Conservation (phyloP, 92 coral and sea anemone species). For the Umimayanthus kanabou region DNA sequence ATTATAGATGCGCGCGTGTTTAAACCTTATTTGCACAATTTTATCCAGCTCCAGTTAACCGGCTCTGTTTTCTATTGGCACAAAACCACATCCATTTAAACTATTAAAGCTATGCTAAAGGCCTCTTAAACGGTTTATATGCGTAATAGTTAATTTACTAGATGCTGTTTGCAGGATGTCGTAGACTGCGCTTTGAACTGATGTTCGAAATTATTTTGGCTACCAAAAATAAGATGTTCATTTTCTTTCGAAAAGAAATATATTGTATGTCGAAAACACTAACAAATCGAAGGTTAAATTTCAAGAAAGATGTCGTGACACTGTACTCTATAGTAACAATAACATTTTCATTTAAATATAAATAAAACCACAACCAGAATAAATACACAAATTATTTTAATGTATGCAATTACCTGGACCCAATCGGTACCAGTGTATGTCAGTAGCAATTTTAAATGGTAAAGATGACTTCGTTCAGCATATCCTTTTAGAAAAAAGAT, state of each 20-base stretch:
- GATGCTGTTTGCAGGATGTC: not conserved
- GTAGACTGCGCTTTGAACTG: no score
- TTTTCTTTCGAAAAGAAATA: not conserved
- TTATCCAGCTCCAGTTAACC: not conserved
- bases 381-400: not conserved
- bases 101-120: not conserved
- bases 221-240: not conserved
- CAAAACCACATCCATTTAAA: conserved; percentile 8
- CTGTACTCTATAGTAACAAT: not conserved
- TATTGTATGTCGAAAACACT: not conserved
- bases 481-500: not conserved
- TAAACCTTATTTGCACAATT: not conserved
- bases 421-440: no score
- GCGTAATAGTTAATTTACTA: not conserved
- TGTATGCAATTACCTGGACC: not conserved
- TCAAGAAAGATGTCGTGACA: not conserved
- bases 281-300: no score
- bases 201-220: not conserved
- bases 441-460: not conserved
- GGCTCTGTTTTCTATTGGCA: not conserved
- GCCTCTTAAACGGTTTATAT: no score
- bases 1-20: not conserved
- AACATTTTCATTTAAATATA: no score
- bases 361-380: not conserved
- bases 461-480: not conserved